Base-by-base conservation (phyloP, 2,797 vertebrate species). In the Crenuchus spilurus region DNA sequence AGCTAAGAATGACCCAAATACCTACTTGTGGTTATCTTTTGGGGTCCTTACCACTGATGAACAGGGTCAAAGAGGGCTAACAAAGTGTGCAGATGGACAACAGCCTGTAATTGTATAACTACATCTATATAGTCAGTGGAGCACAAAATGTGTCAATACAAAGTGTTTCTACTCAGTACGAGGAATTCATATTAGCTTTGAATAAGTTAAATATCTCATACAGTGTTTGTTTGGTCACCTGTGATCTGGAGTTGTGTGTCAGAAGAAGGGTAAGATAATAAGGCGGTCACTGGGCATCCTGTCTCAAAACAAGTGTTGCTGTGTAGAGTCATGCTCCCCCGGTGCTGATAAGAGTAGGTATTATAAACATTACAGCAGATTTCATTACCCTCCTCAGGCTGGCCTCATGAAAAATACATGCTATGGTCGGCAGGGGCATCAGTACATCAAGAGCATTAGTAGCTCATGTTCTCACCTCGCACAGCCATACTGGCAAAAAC, bases 351-450 rank as follows among this genome's bases (percentile, higher is more conserved):
- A 89, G 88, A 81, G 81, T 35, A 81, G 83, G 89, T 87, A 86
- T 90, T 89, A 90, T 90, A 88, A 87, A 88, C 86, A 86, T 90
- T 85, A 84, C 85, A 85, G 87, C 87, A 87, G 90, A 91, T 92
- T 92, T 91, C 90, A 92, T 92, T 90, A 91, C 87, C 87, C 87
- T 87, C 87, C 88, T 85, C 89, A 90, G 89, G 91, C 90, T 84
- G 85, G 83, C 83, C 87, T 91, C 90, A 92, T 92, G 90, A 92
- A 91, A 91, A 90, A 92, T 91, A 91, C 88, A 92, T 92, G 85
- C 24, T 13, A 64, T 70, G 81, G 79, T 82, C 86, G 88, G 87
- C 88, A 89, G 88, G 87, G 89, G 87, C 76, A 80, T 90, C 88
- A 88, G 73, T 80, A 73, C 14, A 67, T 28, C 69, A 84, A 78